phyloP scores from a whole-genome alignment of 1,140 invertebrate genomes.

The Psix sp. region DNA sequence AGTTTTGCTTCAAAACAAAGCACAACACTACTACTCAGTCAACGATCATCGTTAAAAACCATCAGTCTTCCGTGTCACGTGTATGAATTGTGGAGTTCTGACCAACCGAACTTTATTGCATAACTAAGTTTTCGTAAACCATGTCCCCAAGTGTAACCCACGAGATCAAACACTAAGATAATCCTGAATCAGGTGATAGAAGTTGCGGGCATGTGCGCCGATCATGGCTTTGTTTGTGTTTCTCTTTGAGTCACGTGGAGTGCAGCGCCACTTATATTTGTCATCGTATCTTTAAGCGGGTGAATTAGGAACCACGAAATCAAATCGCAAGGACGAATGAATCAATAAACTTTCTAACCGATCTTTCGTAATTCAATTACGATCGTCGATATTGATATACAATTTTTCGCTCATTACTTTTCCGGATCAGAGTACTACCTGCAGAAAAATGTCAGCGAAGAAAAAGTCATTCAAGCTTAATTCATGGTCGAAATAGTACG shows the following conservation, averaged over 20 bases:
- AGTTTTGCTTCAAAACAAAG: not conserved
- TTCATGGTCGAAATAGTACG: no score
- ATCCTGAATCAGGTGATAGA: slow-evolving; percentile 16
- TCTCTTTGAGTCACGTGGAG: slow-evolving; percentile 63
- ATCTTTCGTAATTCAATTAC: not conserved
- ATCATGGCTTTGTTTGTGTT: slow-evolving; percentile 47
- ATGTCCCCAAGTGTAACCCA: not conserved
- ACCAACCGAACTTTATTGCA: slow-evolving; percentile 11
- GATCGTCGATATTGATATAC: no score
- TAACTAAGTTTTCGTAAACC: not conserved
- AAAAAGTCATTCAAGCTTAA: slow-evolving; percentile 8
- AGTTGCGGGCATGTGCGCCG: slow-evolving; percentile 16
- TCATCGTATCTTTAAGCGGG: slow-evolving; percentile 17
- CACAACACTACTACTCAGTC: slow-evolving; percentile 2
- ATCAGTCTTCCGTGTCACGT: not conserved
- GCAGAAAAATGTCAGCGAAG: not conserved
- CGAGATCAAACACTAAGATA: slow-evolving; percentile 13
- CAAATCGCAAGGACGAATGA: not conserved
- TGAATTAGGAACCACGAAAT: slow-evolving; percentile 1
- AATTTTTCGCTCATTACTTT: slow-evolving; percentile 15
- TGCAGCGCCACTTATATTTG: slow-evolving; percentile 30
- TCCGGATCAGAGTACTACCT: not conserved
- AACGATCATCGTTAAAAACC: not conserved
- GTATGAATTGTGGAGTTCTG: not conserved
- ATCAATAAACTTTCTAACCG: not conserved